phyloP scores from a whole-genome alignment of 2,113 vertebrate genomes.

The Hyla sarda region DNA sequence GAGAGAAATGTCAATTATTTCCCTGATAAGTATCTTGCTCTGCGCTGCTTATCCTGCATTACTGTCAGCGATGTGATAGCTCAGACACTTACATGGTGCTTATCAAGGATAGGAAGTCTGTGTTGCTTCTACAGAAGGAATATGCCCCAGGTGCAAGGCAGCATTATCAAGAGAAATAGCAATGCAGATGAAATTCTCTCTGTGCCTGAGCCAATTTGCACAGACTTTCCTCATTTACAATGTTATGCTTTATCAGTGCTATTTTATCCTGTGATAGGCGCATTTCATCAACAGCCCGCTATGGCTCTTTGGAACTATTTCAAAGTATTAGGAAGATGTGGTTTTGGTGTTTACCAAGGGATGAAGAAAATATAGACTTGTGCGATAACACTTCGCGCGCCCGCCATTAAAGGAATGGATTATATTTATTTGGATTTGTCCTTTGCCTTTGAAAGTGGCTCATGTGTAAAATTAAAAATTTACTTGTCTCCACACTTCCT shows the following conservation, averaged over 20 bases:
- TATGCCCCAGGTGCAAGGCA: conserved; percentile 32
- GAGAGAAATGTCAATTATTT: conserved; percentile 40
- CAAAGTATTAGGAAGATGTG: conserved; percentile 12
- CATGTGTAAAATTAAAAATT: not conserved
- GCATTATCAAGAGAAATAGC: conserved; percentile 47
- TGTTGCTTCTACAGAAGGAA: conserved; percentile 29
- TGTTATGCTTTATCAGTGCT: conserved; percentile 22
- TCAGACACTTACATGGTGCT: conserved; percentile 47
- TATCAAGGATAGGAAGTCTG: conserved; percentile 42
- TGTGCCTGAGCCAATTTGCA: conserved; percentile 23
- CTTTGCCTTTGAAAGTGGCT: not conserved
- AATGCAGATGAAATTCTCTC: conserved; percentile 38
- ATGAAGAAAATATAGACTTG: not conserved
- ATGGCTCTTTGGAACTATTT: not conserved
- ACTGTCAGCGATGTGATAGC: conserved; percentile 52
- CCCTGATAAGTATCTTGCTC: conserved; percentile 37
- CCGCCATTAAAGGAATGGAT: not conserved
- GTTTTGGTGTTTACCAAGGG: conserved; percentile 8
- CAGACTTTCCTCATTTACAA: conserved; percentile 41
- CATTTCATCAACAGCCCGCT: not conserved
- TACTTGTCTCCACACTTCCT: not conserved
- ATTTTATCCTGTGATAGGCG: conserved; percentile 37
- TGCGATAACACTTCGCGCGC: no score
- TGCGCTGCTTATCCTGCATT: conserved; percentile 45
- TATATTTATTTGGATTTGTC: not conserved